A percentile compares a stretch with the other conserved stretches of the same genome.
phyloP scores from a whole-genome alignment of 2,113 vertebrate genomes.

The Apistogramma diplotaenia region DNA sequence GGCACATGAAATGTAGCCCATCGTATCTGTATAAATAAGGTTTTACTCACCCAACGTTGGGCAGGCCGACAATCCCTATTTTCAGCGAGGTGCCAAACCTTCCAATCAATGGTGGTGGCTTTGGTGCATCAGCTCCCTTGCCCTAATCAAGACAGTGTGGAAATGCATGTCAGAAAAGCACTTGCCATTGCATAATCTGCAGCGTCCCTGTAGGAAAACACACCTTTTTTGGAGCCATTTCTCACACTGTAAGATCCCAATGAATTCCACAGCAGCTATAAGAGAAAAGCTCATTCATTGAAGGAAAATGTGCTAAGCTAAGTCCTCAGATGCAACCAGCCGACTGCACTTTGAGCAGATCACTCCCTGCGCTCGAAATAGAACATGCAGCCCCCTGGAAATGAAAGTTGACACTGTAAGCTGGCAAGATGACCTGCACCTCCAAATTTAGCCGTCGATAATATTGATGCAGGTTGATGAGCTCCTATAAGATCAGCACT shows the following conservation, averaged over 20 bases:
- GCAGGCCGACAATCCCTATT: constrained; percentile 93
- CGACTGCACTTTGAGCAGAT: constrained; percentile 39
- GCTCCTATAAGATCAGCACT: constrained; percentile 16
- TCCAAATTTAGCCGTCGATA: constrained; percentile 62
- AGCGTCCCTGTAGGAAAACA: neutral
- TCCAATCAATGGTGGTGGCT: constrained; percentile 88
- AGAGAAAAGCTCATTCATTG: constrained; percentile 33
- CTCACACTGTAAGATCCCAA: neutral
- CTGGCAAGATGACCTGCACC: constrained; percentile 43
- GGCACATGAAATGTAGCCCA: constrained; percentile 5
- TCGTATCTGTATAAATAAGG: neutral
- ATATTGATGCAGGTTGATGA: constrained; percentile 45
- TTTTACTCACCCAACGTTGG: constrained; percentile 92
- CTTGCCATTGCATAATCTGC: constrained; percentile 50
- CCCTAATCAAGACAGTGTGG: constrained; percentile 66
- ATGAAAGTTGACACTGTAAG: constrained; percentile 68
- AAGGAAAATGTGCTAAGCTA: constrained; percentile 29
- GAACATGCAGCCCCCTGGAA: constrained; percentile 48
- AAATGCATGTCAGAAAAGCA: constrained; percentile 38
- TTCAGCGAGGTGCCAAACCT: constrained; percentile 95
- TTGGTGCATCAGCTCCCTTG: constrained; percentile 84
- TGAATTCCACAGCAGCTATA: constrained; percentile 18
- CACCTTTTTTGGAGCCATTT: constrained; percentile 73
- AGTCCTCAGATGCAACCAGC: constrained; percentile 39
- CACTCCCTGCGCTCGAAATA: constrained; percentile 52